Percentiles rank a stretch among this genome's conserved stretches.
phyloP scores from a whole-genome alignment of 2,888 invertebrate genomes.

The Allacma fusca region DNA sequence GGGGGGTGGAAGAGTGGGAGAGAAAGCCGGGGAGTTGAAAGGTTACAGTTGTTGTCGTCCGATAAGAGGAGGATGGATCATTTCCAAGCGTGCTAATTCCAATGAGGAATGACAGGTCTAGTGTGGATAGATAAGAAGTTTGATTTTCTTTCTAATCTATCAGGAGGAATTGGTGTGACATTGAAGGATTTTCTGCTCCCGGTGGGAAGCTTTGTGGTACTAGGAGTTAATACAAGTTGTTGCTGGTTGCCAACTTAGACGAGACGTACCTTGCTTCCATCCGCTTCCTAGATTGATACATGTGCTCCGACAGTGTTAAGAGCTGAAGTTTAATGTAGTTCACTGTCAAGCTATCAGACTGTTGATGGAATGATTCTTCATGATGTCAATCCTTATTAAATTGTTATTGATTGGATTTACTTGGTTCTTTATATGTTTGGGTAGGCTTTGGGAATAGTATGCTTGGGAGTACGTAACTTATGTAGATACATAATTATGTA shows the following conservation, averaged over 20 bases:
- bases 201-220: background rate
- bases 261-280: background rate
- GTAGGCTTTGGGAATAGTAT: too few species aligned
- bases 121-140: slow-evolving; percentile 15
- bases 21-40: slow-evolving; percentile 8
- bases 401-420: slow-evolving; percentile 13
- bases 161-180: slow-evolving; percentile 48
- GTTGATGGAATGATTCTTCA: slow-evolving; percentile 13
- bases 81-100: slow-evolving; percentile 49
- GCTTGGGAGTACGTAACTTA: too few species aligned
- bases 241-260: background rate
- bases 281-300: too few species aligned
- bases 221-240: background rate
- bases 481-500: too few species aligned
- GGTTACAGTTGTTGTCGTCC: slow-evolving; percentile 17
- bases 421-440: too few species aligned
- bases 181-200: slow-evolving; percentile 47
- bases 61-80: slow-evolving; percentile 46
- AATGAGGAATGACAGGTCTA: slow-evolving; percentile 46
- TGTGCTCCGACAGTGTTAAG: too few species aligned
- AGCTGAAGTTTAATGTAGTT: too few species aligned
- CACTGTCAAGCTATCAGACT: slow-evolving; percentile 3
- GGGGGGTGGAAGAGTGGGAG: too few species aligned
- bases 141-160: slow-evolving; percentile 47
- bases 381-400: slow-evolving; percentile 9